Conservation (phyloP, 2,113 vertebrate species). For the Clarias magur region DNA sequence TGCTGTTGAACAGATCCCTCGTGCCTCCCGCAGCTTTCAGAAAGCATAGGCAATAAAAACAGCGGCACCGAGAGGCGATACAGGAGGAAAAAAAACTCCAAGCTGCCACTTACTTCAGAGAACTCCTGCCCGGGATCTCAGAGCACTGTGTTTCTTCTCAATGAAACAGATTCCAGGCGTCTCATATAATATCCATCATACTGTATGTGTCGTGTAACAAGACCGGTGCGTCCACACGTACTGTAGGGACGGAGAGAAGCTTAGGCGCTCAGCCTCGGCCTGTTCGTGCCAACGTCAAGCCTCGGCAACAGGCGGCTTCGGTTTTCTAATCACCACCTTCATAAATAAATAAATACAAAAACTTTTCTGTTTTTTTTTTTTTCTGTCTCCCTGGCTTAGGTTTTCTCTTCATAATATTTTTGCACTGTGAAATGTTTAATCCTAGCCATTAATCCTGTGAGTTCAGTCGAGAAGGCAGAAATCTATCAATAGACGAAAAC, state of each 20-base stretch:
- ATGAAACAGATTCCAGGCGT: constrained; percentile 31
- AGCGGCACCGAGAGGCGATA: constrained; percentile 29
- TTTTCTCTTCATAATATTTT: constrained; percentile 24
- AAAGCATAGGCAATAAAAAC: constrained; percentile 36
- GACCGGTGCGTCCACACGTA: constrained; percentile 11
- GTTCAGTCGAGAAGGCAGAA: neutral
- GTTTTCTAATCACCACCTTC: neutral
- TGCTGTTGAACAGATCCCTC: constrained; percentile 42
- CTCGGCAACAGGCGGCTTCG: neutral
- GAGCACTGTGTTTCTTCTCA: constrained; percentile 6
- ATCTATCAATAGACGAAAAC: neutral
- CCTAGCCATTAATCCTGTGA: constrained; percentile 12
- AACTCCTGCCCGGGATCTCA: constrained; percentile 2
- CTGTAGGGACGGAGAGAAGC: neutral
- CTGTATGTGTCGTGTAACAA: constrained; percentile 3
- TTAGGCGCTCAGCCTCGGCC: neutral
- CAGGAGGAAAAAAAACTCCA: constrained; percentile 21
- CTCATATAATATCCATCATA: constrained; percentile 44
- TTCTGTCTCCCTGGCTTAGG: neutral
- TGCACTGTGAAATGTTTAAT: constrained; percentile 20
- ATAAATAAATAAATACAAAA: neutral
- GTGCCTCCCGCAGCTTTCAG: neutral
- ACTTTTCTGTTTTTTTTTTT: neutral
- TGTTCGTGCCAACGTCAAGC: neutral
- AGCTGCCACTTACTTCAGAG: constrained; percentile 27